phyloP scores from a whole-genome alignment of 2,888 invertebrate genomes.

The Adelognathus sp. region DNA sequence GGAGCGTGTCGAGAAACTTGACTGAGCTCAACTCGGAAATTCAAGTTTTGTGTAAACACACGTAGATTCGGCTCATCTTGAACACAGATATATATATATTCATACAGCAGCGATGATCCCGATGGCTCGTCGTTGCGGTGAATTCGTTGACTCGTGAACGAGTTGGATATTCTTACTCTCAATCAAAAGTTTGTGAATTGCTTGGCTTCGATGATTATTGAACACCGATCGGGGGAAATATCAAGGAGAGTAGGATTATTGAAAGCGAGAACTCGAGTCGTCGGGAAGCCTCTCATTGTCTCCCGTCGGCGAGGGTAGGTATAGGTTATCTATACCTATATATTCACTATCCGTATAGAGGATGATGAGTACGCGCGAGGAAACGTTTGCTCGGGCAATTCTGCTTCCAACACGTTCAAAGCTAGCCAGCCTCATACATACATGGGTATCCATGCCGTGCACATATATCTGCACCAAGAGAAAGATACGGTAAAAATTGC shows the following conservation, averaged over 20 bases:
- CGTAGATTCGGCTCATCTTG: background rate
- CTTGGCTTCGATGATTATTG: constrained; percentile 40
- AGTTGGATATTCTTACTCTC: constrained; percentile 46
- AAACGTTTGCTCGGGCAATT: constrained; percentile 47
- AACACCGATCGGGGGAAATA: background rate
- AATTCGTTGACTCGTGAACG: constrained; percentile 48
- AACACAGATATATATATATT: background rate
- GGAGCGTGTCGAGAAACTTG: constrained; percentile 39
- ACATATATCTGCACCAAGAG: background rate
- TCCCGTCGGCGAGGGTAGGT: background rate
- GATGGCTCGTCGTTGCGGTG: constrained; percentile 19
- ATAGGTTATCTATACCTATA: no score
- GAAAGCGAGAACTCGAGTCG: background rate
- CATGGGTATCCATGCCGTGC: background rate
- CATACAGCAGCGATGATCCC: no score
- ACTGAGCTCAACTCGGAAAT: constrained; percentile 30
- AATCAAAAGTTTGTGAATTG: constrained; percentile 48
- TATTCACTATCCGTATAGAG: constrained; percentile 20
- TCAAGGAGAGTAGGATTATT: constrained; percentile 24
- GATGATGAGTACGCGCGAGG: constrained; percentile 35
- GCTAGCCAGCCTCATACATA: background rate
- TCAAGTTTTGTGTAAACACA: constrained; percentile 50
- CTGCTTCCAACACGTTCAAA: constrained; percentile 18
- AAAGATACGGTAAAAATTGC: no score
- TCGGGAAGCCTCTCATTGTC: background rate